Base-by-base conservation (phyloP, 1,140 invertebrate genomes). In the Platorchestia sp. region DNA sequence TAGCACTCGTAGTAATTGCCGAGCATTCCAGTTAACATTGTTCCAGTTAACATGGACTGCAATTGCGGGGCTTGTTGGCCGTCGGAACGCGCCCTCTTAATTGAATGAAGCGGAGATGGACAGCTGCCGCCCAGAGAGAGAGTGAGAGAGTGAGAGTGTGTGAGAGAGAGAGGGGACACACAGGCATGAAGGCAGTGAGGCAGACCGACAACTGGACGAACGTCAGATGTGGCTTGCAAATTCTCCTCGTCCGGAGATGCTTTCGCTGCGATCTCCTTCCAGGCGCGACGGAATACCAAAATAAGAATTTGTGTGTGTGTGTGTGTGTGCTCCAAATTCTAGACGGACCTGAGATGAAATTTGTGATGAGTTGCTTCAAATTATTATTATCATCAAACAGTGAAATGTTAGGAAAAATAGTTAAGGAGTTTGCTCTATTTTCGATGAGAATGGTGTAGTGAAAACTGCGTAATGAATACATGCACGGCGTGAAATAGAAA, bases 41-140 rank as follows among this genome's bases (percentile, higher is more conserved):
- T 89, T 89, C 87, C 87, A 89, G 87, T 89, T 89, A 89, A 89
- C 87, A 89, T 89, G 87, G 27, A 89, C 87, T 89, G 87, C 87
- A 89, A 89, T 89, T 89, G 87, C 87, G n/a, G 87, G 87, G 41
- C 87, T 89, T 89, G 87, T 89, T 89, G 87, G 87, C 87, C 41
- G 87, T 89, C 87, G 87, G 87, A 89, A 89, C 87, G 87, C 43
- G 36, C 41, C 87, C 87, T 89, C 87, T 89, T 89, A 89, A 89
- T 89, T 89, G 87, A 89, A 89, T 89, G n/a, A 89, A 44, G 87
- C 87, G 41, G 87, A 89, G 87, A 89, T 89, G 87, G 87, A 89
- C 87, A 89, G 87, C 87, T 89, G 87, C 87, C n/a, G 36, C 36
- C 14, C 14, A 75, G 10, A 75, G 59, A 75, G 14, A 7, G 87